Evolutionary conservation across 2,797 vertebrate genomes (phyloP), one percentile per base, ranked within the genome.

Genomic region (Thalassophryne amazonica): DNA sequence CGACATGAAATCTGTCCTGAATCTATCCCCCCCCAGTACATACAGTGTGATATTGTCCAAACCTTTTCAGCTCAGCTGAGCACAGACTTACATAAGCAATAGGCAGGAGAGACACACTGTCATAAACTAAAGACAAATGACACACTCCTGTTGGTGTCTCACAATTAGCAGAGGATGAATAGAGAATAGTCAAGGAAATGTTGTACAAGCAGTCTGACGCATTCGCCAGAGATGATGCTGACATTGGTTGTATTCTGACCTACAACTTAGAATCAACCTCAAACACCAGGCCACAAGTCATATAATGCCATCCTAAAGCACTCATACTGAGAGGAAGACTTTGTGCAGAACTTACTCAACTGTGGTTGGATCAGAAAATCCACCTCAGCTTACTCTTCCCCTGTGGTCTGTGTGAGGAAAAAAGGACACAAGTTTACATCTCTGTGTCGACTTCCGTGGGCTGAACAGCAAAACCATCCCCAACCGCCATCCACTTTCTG

Each of bases 81-180:
- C 3, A 28, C 40, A 1, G 34, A 30, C 2, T 15, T 18, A 0
- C 21, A 48, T 2, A 48, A 2, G 18, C 1, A 1, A 27, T 1
- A 48, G 16, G 34, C 5, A 14, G 0, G 2, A 51, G 13, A 25
- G 14, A 39, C n/a, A n/a, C n/a, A 2, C 5, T n/a, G 3, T 30
- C 9, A 27, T 0, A n/a, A 0, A 32, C 22, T 19, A 19, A 3
- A 13, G 19, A 39, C 2, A 64, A 1, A 30, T 72, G 48, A 51
- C 46, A 57, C 3, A 63, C 41, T 10, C 42, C 51, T 12, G 46
- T 60, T 13, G 43, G 67, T 30, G 3, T 62, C 3, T 58, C 52
- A 4, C 60, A 69, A 4, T 6, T 45, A 24, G 4, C 29, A 6
- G 24, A 63, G 15, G 4, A 47, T 17, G 15, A 57, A 19, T 51